Percentiles rank a stretch among this genome's conserved stretches.
Conservation (phyloP, 2,797 vertebrate genomes). For the Zonotrichia albicollis region DNA sequence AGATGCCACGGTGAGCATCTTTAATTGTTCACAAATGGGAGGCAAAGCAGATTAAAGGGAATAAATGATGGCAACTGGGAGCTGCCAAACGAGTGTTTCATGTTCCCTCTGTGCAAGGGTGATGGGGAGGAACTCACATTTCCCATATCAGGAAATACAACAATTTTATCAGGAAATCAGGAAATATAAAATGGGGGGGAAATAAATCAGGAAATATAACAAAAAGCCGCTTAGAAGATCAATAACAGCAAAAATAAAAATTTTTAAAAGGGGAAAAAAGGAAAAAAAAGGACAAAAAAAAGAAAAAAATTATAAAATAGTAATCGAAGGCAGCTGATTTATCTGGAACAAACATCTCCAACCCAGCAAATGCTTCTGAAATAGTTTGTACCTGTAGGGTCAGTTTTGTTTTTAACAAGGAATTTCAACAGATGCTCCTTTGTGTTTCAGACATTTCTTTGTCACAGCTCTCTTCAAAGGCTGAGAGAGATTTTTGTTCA, state of each 20-base stretch:
- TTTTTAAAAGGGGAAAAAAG: too few species aligned
- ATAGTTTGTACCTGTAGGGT: background rate
- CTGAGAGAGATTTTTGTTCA: accelerated
- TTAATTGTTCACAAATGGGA: background rate
- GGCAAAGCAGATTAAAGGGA: background rate
- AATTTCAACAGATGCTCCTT: background rate
- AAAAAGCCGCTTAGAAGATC: background rate
- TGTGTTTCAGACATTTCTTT: background rate
- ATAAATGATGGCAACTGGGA: background rate
- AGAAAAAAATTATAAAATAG: too few species aligned
- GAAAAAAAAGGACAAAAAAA: background rate
- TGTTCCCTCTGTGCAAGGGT: background rate
- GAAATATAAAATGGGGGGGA: too few species aligned
- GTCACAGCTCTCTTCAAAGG: background rate
- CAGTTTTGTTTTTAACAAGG: background rate
- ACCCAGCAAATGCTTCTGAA: background rate
- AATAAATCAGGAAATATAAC: background rate
- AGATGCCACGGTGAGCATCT: background rate
- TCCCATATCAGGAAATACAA: background rate
- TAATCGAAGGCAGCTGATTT: background rate
- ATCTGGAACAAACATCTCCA: background rate
- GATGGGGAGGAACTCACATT: background rate
- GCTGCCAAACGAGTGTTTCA: background rate
- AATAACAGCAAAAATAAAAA: background rate
- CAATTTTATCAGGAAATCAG: too few species aligned